A percentile compares a stretch with the other conserved stretches of the same genome.
Conservation (phyloP, 2,113 vertebrate species). For the Calonectris borealis region DNA sequence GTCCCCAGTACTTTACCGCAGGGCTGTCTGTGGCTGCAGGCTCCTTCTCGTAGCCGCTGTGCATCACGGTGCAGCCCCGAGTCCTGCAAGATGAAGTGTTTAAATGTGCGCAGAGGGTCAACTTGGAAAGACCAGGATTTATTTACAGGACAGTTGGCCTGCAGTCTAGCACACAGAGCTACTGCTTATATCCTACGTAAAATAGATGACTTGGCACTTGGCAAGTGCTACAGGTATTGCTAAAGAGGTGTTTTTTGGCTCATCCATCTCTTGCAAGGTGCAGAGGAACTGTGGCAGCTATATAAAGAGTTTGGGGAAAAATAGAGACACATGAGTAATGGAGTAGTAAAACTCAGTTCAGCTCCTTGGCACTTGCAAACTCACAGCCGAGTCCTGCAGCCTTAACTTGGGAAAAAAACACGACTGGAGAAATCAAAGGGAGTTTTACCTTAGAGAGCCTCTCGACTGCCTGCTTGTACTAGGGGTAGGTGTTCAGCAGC, state of each 20-base stretch:
- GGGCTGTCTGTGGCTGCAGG: not conserved
- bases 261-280: conserved; percentile 54
- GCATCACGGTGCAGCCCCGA: not conserved
- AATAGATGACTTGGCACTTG: conserved; percentile 52
- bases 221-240: conserved; percentile 23
- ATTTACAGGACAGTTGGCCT: conserved; percentile 26
- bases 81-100: conserved; percentile 23
- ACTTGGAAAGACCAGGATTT: conserved; percentile 21
- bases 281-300: conserved; percentile 41
- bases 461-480: not conserved
- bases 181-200: conserved; percentile 3
- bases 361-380: conserved; percentile 25
- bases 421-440: conserved; percentile 2
- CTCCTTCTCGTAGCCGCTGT: not conserved
- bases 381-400: not conserved
- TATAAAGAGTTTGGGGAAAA: conserved; percentile 61
- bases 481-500: not conserved
- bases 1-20: not conserved
- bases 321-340: conserved; percentile 64
- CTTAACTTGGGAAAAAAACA: conserved; percentile 17
- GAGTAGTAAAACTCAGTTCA: conserved; percentile 61
- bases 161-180: conserved; percentile 17
- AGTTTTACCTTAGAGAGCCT: not conserved
- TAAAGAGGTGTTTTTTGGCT: conserved; percentile 59
- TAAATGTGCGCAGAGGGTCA: not conserved